phyloP scores from a whole-genome alignment of 1,140 invertebrate genomes.

The Brachionus calyciflorus region DNA sequence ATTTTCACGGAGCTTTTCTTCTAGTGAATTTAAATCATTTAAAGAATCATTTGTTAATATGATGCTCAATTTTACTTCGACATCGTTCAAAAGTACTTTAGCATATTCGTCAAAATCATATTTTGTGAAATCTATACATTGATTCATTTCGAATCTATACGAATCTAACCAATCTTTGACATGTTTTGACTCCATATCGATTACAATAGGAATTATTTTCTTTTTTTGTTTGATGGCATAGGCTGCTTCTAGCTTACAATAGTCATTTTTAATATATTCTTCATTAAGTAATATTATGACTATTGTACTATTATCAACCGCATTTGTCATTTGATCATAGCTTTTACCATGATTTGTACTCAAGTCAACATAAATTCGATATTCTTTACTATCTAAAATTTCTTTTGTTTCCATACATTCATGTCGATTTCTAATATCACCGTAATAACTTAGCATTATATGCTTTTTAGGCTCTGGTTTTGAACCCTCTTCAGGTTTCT shows the following conservation, averaged over 20 bases:
- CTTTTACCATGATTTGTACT: not conserved
- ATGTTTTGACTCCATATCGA: not conserved
- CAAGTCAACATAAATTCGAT: conserved; percentile 7
- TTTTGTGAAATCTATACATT: not conserved
- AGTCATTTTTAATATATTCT: conserved; percentile 1
- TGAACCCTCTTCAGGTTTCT: not conserved
- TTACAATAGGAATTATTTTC: conserved; percentile 21
- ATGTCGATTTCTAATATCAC: conserved; percentile 6
- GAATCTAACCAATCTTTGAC: conserved; percentile 11
- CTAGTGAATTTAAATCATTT: conserved; percentile 19
- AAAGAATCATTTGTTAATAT: conserved; percentile 25
- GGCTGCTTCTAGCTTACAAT: not conserved
- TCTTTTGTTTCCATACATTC: conserved; percentile 33
- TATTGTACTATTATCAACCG: conserved; percentile 5
- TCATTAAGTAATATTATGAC: conserved; percentile 20
- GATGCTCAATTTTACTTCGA: conserved; percentile 7
- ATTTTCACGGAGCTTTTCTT: not conserved
- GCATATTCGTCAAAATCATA: not conserved
- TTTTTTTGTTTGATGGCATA: conserved; percentile 21
- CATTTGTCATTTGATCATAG: not conserved
- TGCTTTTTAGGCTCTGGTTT: not conserved
- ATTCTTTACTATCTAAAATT: conserved; percentile 2
- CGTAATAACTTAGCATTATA: conserved; percentile 12
- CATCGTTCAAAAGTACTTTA: not conserved
- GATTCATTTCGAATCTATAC: not conserved